A percentile compares a stretch with the other conserved stretches of the same genome.
Evolutionary conservation across 2,888 invertebrate species (phyloP).

Genomic region (Amaurobius ferox): DNA sequence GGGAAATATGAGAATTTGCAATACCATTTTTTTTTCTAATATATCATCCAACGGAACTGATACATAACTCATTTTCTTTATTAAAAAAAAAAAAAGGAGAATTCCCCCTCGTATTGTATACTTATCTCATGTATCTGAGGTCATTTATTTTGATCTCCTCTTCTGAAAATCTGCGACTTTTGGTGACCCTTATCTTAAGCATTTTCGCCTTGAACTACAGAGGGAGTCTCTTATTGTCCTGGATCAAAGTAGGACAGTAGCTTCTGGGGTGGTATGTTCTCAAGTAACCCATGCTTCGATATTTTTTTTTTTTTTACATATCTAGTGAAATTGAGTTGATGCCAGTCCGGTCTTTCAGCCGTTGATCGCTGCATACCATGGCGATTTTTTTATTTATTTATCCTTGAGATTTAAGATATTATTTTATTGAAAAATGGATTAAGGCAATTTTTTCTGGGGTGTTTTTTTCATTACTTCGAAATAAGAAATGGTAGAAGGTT

Average conservation of each 20-base stretch:
- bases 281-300: background rate
- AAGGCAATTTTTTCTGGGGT: background rate
- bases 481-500: too few species aligned
- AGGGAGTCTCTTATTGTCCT: slow-evolving; percentile 1
- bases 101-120: slow-evolving; percentile 13
- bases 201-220: background rate
- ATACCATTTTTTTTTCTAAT: too few species aligned
- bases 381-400: background rate
- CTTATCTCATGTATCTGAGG: slow-evolving; percentile 55
- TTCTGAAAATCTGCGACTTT: background rate
- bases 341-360: background rate
- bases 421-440: background rate
- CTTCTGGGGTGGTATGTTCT: background rate
- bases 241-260: background rate
- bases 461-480: too few species aligned
- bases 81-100: too few species aligned
- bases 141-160: slow-evolving; percentile 40
- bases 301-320: background rate
- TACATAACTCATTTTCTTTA: too few species aligned
- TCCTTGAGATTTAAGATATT: background rate
- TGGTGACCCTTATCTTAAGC: background rate
- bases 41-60: too few species aligned
- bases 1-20: too few species aligned
- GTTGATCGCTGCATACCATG: background rate
- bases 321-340: background rate